These are phyloP conservation scores for Phymatocera aterrima DNA, from an alignment of 2,888 invertebrate genomes.

Conservation along the genomic window DNA sequence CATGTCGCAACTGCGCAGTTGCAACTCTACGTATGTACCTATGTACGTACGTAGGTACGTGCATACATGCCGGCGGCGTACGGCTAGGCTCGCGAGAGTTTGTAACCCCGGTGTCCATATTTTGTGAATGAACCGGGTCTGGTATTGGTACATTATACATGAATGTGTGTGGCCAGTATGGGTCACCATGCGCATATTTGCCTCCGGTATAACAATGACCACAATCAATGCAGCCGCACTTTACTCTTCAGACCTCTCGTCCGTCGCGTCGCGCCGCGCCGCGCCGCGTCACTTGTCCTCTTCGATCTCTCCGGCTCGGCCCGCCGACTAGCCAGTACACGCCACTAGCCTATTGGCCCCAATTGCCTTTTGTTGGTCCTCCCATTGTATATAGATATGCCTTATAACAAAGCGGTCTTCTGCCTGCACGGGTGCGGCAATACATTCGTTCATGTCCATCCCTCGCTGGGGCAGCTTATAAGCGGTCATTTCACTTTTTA, in stretches of 20 bases:
- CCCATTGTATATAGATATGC: constrained; percentile 51
- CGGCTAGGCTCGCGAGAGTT: background rate
- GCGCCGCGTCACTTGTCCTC: constrained; percentile 9
- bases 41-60: background rate
- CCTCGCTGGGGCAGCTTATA: background rate
- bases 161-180: background rate
- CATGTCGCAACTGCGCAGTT: background rate
- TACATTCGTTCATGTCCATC: background rate
- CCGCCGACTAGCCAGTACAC: constrained; percentile 65
- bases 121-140: constrained; percentile 17
- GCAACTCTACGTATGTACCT: background rate
- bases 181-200: constrained; percentile 33
- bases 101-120: constrained; percentile 14
- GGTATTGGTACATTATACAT: constrained; percentile 9
- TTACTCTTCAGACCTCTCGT: constrained; percentile 31
- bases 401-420: constrained; percentile 3
- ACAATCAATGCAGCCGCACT: constrained; percentile 67
- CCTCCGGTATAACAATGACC: constrained; percentile 66
- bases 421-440: background rate
- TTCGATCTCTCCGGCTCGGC: constrained; percentile 36
- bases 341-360: constrained; percentile 70
- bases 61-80: background rate
- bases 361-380: constrained; percentile 67
- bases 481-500: background rate
- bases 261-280: too few relatives aligned